Percentiles rank a stretch among this genome's conserved stretches.
Evolutionary conservation across 2,797 vertebrate species (phyloP).

Genomic region (Syndactyla subalaris): DNA sequence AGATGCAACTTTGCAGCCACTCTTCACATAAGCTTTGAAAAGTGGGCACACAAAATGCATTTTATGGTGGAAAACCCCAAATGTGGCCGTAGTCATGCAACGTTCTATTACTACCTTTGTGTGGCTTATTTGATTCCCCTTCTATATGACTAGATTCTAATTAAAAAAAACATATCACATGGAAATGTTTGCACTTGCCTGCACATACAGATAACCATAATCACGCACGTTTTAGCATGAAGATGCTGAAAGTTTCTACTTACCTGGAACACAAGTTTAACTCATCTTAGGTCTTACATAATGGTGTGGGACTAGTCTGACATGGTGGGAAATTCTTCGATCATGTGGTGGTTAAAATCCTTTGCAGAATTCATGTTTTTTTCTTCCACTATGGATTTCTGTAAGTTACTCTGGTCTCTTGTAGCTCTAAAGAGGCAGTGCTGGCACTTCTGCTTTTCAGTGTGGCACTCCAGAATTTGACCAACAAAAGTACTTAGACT

Average conservation of each 20-base stretch:
- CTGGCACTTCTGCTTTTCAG: neutral
- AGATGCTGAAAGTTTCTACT: neutral
- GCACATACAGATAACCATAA: neutral
- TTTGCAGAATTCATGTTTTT: neutral
- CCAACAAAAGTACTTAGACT: neutral
- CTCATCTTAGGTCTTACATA: neutral
- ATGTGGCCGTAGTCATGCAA: fast-evolving
- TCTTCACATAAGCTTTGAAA: neutral
- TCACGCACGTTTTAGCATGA: neutral
- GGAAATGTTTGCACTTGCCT: neutral
- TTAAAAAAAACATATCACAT: neutral
- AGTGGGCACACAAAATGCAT: neutral
- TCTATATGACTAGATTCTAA: neutral
- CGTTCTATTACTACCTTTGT: fast-evolving
- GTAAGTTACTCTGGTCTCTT: neutral
- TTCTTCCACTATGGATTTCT: neutral
- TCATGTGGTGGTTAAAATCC: neutral
- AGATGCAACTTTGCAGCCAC: neutral
- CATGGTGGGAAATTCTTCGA: neutral
- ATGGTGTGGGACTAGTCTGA: neutral
- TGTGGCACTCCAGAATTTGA: neutral
- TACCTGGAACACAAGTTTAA: neutral
- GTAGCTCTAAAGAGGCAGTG: neutral
- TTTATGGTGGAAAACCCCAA: neutral
- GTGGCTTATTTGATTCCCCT: neutral